Percentiles rank a stretch among this genome's conserved stretches.
Conservation (phyloP, 2,888 invertebrate species). For the Drosophila peninsularis region DNA sequence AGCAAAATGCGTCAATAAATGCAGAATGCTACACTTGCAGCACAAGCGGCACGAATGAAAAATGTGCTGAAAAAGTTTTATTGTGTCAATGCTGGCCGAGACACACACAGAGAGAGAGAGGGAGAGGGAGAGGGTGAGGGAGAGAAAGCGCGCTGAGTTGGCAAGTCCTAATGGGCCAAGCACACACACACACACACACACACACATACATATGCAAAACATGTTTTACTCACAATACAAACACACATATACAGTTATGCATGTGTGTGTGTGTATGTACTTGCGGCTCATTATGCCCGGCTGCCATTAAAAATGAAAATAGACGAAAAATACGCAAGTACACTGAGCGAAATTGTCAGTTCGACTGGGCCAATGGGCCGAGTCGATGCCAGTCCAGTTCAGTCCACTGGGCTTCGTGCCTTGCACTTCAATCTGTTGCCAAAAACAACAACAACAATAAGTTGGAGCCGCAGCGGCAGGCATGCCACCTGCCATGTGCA, state of each 20-base stretch:
- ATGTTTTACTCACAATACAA: slow-evolving; percentile 28
- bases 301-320: slow-evolving; percentile 66
- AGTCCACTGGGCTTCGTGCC: slow-evolving; percentile 34
- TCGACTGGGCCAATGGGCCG: neutral
- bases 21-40: slow-evolving; percentile 61
- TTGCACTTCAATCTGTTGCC: slow-evolving; percentile 54
- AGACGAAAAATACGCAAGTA: slow-evolving; percentile 8
- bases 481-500: slow-evolving; percentile 58
- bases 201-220: slow-evolving; percentile 49
- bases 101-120: neutral
- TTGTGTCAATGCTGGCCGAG: slow-evolving; percentile 74
- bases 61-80: slow-evolving; percentile 70
- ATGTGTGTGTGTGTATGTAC: slow-evolving; percentile 12
- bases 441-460: slow-evolving; percentile 23
- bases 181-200: slow-evolving; percentile 40
- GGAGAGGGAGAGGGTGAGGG: neutral
- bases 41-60: slow-evolving; percentile 47
- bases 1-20: slow-evolving; percentile 77
- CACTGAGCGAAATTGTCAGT: slow-evolving; percentile 50
- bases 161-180: slow-evolving; percentile 56
- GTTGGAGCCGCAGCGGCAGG: neutral
- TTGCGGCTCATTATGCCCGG: slow-evolving; percentile 62
- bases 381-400: slow-evolving; percentile 10
- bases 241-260: neutral
- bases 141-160: slow-evolving; percentile 13